Base-by-base conservation (phyloP, 1,140 invertebrate genomes). In the Watersipora subatra region DNA sequence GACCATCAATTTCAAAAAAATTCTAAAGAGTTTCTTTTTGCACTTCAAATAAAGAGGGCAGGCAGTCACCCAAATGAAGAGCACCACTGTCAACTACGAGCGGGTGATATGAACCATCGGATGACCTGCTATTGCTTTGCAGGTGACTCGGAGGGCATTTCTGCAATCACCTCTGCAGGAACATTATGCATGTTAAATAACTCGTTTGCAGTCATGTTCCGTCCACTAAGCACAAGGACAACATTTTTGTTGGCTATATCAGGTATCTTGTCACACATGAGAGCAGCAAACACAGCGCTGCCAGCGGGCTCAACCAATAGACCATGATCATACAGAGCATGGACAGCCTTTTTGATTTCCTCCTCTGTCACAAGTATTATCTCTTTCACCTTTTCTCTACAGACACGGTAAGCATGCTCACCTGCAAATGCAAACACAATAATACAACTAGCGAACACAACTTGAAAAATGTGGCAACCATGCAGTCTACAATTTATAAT, bases 231-330 rank as follows among this genome's bases (percentile, higher is more conserved):
- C 15, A 75, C 69, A 15, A 75, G 70, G 20, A 76, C 70, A 15
- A 78, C 73, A 30, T 74, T 75, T 64, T 75, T 76, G 2, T 68
- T 71, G 22, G 64, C 62, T 34, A 72, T 64, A 57, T 76, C 68
- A 24, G 75, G 75, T 19, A 77, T 70, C 20, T 72, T 71, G 3
- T 67, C 65, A 27, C 61, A 58, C 15, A 74, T 26, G 0, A 78
- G 58, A 12, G 76, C 74, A 15, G 75, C 74, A 65, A 76, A 69
- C 12, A 72, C 76, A 27, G 76, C 76, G 66, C 69, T 68, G n/a
- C 75, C 76, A 3, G 75, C 73, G 1, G 75, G 74, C 66, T 78
- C 76, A 0, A 73, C 76, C n/a, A 73, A 70, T 25, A 77, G 65
- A 26, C 75, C 75, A n/a, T 65, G 61, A n/a, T 71, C 25, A 66